Evolutionary conservation across 1,140 invertebrate species (phyloP), one percentile per base, ranked within the genome.

Genomic region (Oscheius sp.): DNA sequence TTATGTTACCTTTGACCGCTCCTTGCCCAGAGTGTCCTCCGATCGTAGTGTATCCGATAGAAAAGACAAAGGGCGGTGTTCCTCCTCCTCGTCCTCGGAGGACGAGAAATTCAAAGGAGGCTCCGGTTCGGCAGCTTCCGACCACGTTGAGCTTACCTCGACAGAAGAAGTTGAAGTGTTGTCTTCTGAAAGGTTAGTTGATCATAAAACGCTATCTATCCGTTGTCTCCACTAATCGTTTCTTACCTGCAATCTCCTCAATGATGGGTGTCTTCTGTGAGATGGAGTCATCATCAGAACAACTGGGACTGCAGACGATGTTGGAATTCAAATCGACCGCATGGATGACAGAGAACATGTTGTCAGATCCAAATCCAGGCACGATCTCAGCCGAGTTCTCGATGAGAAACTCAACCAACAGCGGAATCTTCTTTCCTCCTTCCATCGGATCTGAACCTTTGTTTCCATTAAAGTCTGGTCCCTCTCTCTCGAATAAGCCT

Each of bases 401-500:
- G 23, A 77, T 77, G n/a, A 77, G 36, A 23, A 77, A 77, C 28
- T 63, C 68, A 0, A 77, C 64, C 4, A 77, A 38, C 10, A 42
- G 66, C 1, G 76, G 76, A 34, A 77, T 72, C 45, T 58, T 59
- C 26, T 72, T 71, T 32, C 62, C 74, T 1, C 66, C 69, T 35
- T 72, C 74, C 38, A 74, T 76, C 18, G 63, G 59, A 49, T 76
- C 75, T 36, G 35, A 31, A 68, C 55, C 15, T 3, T n/a, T 42
- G 7, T 10, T n/a, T 42, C 7, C n/a, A 42, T 7, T n/a, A 42
- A 42, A 42, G n/a, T 42, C n/a, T n/a, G n/a, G 38, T 42, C 7
- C 7, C 7, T 10, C n/a, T 42, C n/a, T 42, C n/a, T 42, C 7
- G n/a, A 10, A 42, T 42, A n/a, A 10, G 7, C 38, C n/a, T 42